Percentiles rank a stretch among this genome's conserved stretches.
These are phyloP conservation scores for Acheta domesticus DNA, from an alignment of 2,888 invertebrate genomes.

Conservation along the genomic window DNA sequence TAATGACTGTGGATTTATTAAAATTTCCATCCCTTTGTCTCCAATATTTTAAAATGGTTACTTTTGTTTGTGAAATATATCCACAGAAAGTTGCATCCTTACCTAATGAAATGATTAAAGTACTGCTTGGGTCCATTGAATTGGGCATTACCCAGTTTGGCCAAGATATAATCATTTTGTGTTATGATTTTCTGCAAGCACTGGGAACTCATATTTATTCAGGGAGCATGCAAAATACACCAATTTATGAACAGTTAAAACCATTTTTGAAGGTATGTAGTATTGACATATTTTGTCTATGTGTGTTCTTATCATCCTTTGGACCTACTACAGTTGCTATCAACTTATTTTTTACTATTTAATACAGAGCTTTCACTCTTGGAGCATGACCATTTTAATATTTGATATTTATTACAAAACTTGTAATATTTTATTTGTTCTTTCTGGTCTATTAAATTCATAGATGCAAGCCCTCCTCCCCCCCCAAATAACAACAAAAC, in stretches of 20 bases:
- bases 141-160: constrained; percentile 60
- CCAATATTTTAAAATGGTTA: constrained; percentile 59
- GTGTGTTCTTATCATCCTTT: not conserved
- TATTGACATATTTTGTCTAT: not conserved
- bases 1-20: constrained; percentile 67
- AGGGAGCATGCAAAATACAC: constrained; percentile 43
- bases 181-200: constrained; percentile 58
- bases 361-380: too few species aligned
- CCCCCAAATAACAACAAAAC: too few species aligned
- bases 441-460: too few species aligned
- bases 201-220: constrained; percentile 52
- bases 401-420: too few species aligned
- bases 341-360: too few species aligned
- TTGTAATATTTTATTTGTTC: too few species aligned
- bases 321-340: not conserved
- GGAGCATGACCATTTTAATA: too few species aligned
- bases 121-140: constrained; percentile 56
- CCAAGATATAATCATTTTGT: constrained; percentile 55
- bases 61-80: constrained; percentile 62
- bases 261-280: constrained; percentile 51
- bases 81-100: constrained; percentile 57
- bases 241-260: constrained; percentile 47
- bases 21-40: constrained; percentile 66
- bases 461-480: too few species aligned
- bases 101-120: constrained; percentile 52